These are phyloP conservation scores for Tachuris rubrigastra DNA, from an alignment of 2,113 vertebrate genomes.

Conservation along the genomic window DNA sequence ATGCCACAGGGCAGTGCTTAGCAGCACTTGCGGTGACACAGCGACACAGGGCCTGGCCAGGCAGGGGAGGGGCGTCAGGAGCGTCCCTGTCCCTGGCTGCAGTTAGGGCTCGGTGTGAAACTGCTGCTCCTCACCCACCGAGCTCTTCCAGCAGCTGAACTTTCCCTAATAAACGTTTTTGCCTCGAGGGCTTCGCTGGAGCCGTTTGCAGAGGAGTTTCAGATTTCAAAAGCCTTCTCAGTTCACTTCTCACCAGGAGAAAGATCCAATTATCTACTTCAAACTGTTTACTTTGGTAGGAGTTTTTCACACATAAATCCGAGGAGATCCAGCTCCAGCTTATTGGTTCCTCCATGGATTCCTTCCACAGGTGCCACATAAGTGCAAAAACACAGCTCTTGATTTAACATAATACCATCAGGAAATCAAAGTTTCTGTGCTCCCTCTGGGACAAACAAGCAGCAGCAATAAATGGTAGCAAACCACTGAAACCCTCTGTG, in stretches of 20 bases:
- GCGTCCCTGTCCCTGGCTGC: not conserved
- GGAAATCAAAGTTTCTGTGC: not conserved
- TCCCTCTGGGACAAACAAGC: not conserved
- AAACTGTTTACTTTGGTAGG: not conserved
- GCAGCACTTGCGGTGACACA: not conserved
- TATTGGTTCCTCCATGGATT: not conserved
- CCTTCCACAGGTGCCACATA: not conserved
- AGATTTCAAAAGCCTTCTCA: constrained; percentile 49
- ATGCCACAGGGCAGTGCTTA: accelerated
- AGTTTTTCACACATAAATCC: not conserved
- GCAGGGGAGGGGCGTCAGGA: not conserved
- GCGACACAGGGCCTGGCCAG: accelerated
- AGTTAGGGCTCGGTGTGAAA: not conserved
- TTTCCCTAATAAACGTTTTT: constrained; percentile 5
- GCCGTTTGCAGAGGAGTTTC: not conserved
- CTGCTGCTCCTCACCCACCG: not conserved
- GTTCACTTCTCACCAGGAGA: constrained; percentile 17
- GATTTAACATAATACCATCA: not conserved
- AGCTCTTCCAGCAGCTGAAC: constrained; percentile 31
- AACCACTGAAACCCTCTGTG: not conserved
- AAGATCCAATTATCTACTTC: constrained; percentile 40
- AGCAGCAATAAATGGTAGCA: not conserved
- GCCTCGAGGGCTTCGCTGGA: constrained; percentile 18
- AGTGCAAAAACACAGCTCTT: not conserved
- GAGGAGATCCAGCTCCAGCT: not conserved